A percentile compares a stretch with the other conserved stretches of the same genome.
These are phyloP conservation scores for Dicroscelio sp. DNA, from an alignment of 2,888 invertebrate genomes.

Conservation along the genomic window DNA sequence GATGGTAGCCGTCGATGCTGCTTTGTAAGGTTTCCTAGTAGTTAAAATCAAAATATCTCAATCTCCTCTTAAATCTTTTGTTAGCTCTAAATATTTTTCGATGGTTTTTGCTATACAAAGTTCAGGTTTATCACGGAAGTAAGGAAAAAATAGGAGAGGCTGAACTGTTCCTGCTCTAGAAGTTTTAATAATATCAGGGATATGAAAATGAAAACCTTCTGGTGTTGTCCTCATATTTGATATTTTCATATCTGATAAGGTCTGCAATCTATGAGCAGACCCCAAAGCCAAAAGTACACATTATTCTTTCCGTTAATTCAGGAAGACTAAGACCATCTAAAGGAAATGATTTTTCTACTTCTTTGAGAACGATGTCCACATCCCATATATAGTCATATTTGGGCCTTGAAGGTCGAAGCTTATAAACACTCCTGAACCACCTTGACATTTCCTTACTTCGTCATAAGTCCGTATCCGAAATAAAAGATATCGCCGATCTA, in stretches of 20 bases:
- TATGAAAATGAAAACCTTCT: constrained; percentile 48
- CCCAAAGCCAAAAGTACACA: constrained; percentile 36
- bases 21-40: constrained; percentile 26
- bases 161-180: constrained; percentile 49
- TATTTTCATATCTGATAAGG: constrained; percentile 58
- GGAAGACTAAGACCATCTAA: neutral
- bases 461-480: no score
- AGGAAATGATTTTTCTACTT: constrained; percentile 37
- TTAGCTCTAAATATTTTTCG: constrained; percentile 13
- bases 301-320: neutral
- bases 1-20: constrained; percentile 43
- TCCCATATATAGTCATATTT: constrained; percentile 64
- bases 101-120: constrained; percentile 19
- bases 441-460: no score
- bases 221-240: neutral
- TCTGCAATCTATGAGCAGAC: constrained; percentile 66
- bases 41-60: constrained; percentile 14
- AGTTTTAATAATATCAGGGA: constrained; percentile 61
- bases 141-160: constrained; percentile 35
- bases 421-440: constrained; percentile 27
- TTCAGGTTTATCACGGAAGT: neutral
- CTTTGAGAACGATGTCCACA: constrained; percentile 28
- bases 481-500: no score
- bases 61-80: constrained; percentile 10
- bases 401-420: constrained; percentile 48